These are phyloP conservation scores for Notolabrus celidotus DNA, from an alignment of 2,797 vertebrate genomes.

Conservation along the genomic window DNA sequence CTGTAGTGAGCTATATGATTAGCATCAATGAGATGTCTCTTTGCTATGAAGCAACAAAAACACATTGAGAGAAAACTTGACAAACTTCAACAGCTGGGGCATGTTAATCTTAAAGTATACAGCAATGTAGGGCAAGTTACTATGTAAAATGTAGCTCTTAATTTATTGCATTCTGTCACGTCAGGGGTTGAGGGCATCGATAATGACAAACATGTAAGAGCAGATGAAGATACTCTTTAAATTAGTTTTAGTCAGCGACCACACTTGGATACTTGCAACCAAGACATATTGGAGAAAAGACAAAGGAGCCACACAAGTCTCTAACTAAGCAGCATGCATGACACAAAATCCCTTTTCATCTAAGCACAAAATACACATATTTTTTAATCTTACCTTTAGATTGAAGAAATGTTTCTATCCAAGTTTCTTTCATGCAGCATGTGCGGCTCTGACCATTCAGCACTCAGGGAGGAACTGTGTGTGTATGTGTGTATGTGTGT, in stretches of 20 bases:
- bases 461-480: constrained; percentile 31
- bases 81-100: background rate
- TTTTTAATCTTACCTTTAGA: constrained; percentile 68
- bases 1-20: constrained; percentile 30
- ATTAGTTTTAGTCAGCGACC: constrained; percentile 20
- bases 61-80: background rate
- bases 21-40: too few species aligned
- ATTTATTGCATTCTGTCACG: constrained; percentile 17
- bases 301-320: background rate
- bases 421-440: constrained; percentile 40
- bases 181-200: constrained; percentile 4
- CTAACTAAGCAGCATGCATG: background rate
- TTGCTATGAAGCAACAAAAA: too few species aligned
- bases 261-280: constrained; percentile 6
- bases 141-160: background rate
- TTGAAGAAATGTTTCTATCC: constrained; percentile 52
- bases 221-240: constrained; percentile 19
- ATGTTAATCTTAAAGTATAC: background rate
- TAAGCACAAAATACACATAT: background rate
- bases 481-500: constrained; percentile 37
- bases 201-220: too few species aligned
- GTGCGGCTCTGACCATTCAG: constrained; percentile 52
- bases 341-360: background rate
- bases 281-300: background rate
- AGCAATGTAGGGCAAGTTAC: too few species aligned